Conservation (phyloP, 2,797 vertebrate genomes). For the Premnoplex brunnescens region DNA sequence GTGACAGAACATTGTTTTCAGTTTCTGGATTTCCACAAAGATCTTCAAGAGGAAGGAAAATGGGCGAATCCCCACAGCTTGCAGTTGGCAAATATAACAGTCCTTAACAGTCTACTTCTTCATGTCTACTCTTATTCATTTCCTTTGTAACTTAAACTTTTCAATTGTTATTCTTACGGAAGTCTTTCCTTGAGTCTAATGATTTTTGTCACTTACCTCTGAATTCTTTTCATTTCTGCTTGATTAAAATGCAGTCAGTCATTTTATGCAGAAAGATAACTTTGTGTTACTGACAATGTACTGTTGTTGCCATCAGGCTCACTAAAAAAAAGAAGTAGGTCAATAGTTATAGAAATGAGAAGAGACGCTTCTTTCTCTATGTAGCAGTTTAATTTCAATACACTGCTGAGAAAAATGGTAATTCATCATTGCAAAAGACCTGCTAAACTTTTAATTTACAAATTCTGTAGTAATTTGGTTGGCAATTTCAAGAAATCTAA, state of each 20-base stretch:
- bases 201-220: not conserved
- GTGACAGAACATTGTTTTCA: not conserved
- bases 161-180: not conserved
- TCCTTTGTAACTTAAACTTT: not conserved
- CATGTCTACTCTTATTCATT: not conserved
- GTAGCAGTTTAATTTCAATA: constrained; percentile 4
- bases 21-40: not conserved
- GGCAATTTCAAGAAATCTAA: constrained; percentile 26
- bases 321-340: not conserved
- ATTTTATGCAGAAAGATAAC: not conserved
- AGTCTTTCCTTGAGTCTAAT: not conserved
- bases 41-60: not conserved
- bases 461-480: not conserved
- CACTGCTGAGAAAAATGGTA: constrained; percentile 4
- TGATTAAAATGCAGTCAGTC: not conserved
- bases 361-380: not conserved
- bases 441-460: not conserved
- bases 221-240: not conserved
- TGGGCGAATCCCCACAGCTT: not conserved
- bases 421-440: not conserved
- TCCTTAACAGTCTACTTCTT: not conserved
- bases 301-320: not conserved
- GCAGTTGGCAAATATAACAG: not conserved
- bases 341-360: constrained; percentile 32
- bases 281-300: not conserved